These are phyloP conservation scores for Cichladusa arquata DNA, from an alignment of 2,113 vertebrate species.

Conservation along the genomic window DNA sequence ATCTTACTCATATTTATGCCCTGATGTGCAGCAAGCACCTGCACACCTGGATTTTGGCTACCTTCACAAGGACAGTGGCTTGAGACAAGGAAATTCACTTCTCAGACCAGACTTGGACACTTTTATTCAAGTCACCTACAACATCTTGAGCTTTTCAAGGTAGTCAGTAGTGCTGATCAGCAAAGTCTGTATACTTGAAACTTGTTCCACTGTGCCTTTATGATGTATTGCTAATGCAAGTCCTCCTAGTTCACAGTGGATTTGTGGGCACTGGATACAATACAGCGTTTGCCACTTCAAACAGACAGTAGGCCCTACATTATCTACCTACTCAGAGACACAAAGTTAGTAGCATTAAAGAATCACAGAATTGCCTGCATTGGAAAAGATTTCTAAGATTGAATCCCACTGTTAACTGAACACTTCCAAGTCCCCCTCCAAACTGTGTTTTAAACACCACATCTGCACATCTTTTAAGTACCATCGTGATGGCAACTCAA, in stretches of 20 bases:
- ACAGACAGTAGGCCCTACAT: too few relatives aligned
- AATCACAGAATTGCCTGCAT: background rate
- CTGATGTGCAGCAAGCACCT: background rate
- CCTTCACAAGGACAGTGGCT: background rate
- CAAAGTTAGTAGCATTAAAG: background rate
- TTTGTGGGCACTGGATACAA: background rate
- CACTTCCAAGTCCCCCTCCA: background rate
- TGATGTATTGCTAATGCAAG: background rate
- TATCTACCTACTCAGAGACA: background rate
- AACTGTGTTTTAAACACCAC: fast-evolving
- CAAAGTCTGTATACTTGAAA: background rate
- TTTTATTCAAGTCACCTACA: background rate
- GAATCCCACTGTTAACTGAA: background rate
- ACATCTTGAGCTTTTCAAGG: background rate
- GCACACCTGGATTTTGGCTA: background rate
- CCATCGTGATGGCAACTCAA: fast-evolving
- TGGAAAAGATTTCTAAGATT: background rate
- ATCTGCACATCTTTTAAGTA: background rate
- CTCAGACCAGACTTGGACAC: background rate
- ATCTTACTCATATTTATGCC: background rate
- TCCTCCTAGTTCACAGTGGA: background rate
- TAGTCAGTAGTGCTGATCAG: background rate
- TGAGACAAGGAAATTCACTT: background rate
- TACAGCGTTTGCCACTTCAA: background rate
- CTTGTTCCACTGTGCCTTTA: background rate